Evolutionary conservation across 2,797 vertebrate species (phyloP).

Genomic region (Smutsia temminckii): DNA sequence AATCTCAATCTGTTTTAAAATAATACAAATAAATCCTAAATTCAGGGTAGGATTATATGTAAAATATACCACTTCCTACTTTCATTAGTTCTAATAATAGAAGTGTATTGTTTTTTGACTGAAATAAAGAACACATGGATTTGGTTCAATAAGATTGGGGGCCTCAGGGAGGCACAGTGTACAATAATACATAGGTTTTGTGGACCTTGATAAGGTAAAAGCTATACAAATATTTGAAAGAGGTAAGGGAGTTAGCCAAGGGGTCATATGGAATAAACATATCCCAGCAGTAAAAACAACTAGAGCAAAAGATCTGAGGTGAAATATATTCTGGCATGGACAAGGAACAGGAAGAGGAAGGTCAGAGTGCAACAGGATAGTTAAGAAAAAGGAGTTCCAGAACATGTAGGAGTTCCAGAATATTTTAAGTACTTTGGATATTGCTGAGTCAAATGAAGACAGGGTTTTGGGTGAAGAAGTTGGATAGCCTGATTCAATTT

Average conservation of each 20-base stretch:
- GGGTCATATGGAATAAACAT: background rate
- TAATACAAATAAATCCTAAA: background rate
- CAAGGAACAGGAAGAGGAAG: background rate
- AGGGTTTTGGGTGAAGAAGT: background rate
- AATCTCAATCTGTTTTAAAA: background rate
- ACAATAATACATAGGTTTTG: background rate
- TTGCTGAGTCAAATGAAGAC: background rate
- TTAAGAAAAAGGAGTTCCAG: background rate
- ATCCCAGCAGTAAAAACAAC: background rate
- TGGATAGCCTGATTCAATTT: background rate
- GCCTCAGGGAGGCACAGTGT: fast-evolving
- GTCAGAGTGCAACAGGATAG: fast-evolving
- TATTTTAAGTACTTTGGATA: background rate
- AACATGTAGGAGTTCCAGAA: background rate
- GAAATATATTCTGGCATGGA: background rate
- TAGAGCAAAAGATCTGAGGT: background rate
- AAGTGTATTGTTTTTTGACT: background rate
- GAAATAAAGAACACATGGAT: background rate
- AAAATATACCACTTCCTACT: background rate
- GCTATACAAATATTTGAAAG: background rate
- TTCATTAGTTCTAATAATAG: background rate
- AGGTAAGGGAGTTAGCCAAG: background rate
- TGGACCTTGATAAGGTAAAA: background rate
- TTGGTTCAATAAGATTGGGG: background rate
- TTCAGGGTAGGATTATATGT: background rate